Evolutionary conservation across 2,113 vertebrate species (phyloP).

Genomic region (Phaethon lepturus): DNA sequence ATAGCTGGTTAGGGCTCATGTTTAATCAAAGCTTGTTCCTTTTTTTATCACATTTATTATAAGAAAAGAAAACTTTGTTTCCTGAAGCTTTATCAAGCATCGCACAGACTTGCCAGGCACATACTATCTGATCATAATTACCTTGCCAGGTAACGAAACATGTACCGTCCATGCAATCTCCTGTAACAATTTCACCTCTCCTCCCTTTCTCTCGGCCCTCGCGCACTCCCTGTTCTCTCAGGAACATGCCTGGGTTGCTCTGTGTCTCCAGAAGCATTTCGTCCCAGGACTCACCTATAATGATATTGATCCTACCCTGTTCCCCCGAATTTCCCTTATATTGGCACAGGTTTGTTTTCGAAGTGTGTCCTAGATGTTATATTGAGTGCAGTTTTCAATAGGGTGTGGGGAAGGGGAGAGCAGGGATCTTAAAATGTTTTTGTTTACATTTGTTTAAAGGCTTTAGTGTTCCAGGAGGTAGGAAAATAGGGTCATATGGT

Average conservation of each 20-base stretch:
- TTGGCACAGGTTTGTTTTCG: not conserved
- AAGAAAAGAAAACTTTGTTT: not conserved
- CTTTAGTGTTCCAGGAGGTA: not conserved
- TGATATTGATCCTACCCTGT: not conserved
- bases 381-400: accelerated
- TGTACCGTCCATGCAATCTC: not conserved
- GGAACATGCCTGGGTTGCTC: not conserved
- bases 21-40: not conserved
- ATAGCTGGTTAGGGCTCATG: not conserved
- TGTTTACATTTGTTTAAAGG: not conserved
- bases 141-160: not conserved
- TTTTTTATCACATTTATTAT: not conserved
- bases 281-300: not conserved
- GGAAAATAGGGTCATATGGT: not conserved
- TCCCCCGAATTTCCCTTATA: not conserved
- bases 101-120: not conserved
- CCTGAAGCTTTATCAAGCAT: not conserved
- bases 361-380: not conserved
- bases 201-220: not conserved
- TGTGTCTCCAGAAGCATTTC: not conserved
- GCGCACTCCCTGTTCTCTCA: not conserved
- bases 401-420: not conserved
- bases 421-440: not conserved
- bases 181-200: not conserved
- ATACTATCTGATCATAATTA: not conserved